These are phyloP conservation scores for Zaprionus lachaisei DNA, from an alignment of 1,140 invertebrate genomes.

Conservation along the genomic window DNA sequence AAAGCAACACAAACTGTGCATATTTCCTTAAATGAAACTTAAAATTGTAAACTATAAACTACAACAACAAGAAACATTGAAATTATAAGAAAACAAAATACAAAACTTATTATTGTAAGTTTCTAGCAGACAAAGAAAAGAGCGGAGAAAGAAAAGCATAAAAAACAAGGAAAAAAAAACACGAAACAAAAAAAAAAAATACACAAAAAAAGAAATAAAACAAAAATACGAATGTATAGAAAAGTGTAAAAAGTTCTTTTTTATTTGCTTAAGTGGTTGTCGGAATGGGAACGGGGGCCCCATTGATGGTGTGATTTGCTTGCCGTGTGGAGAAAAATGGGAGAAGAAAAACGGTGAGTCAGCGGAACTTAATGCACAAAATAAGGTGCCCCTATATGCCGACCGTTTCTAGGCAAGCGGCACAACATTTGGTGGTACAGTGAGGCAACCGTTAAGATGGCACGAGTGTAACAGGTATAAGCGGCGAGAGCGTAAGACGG, in stretches of 20 bases:
- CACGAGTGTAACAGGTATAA: neutral
- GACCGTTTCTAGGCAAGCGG: conserved; percentile 26
- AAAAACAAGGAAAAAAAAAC: conserved; percentile 25
- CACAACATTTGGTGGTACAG: conserved; percentile 36
- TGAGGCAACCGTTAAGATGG: conserved; percentile 3
- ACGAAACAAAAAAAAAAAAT: conserved; percentile 35
- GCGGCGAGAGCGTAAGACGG: no score
- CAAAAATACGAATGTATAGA: conserved; percentile 66
- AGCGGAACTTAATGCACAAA: conserved; percentile 46
- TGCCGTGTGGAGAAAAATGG: conserved; percentile 44
- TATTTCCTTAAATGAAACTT: conserved; percentile 73
- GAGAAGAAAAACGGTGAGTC: conserved; percentile 50
- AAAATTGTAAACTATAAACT: conserved; percentile 59
- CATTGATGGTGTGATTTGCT: conserved; percentile 58
- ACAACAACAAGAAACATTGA: conserved; percentile 30
- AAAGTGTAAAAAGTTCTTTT: conserved; percentile 63
- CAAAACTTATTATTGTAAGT: conserved; percentile 46
- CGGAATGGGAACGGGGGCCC: neutral
- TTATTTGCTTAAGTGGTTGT: conserved; percentile 51
- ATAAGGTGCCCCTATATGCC: neutral
- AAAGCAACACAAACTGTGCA: conserved; percentile 72
- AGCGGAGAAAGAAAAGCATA: conserved; percentile 27
- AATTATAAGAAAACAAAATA: conserved; percentile 45
- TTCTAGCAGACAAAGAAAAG: conserved; percentile 36
- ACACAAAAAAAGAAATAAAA: conserved; percentile 43